Percentiles rank a stretch among this genome's conserved stretches.
Conservation (phyloP, 92 coral and sea anemone species). For the Plumapathes pennacea region DNA sequence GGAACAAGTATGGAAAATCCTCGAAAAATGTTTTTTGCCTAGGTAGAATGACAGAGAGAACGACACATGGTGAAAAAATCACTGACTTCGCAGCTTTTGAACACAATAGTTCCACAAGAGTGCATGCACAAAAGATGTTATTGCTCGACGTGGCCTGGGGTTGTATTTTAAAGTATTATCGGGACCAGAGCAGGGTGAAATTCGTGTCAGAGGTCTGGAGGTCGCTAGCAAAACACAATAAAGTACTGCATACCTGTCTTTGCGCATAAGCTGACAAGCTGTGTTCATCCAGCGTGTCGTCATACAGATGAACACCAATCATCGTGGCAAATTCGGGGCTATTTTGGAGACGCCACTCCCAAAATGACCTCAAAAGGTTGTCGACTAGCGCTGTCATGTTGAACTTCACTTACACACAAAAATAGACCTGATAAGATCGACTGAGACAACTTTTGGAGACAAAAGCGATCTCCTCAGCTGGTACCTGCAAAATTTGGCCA, state of each 20-base stretch:
- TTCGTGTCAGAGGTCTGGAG: too few species aligned
- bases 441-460: background rate
- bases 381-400: slow-evolving; percentile 73
- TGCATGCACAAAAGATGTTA: too few species aligned
- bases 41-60: too few species aligned
- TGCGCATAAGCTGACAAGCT: slow-evolving; percentile 62
- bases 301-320: slow-evolving; percentile 75
- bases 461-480: background rate
- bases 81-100: too few species aligned
- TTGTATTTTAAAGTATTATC: too few species aligned
- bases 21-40: too few species aligned
- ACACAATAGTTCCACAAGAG: too few species aligned
- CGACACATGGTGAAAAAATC: too few species aligned
- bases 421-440: background rate
- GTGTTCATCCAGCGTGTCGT: slow-evolving; percentile 62
- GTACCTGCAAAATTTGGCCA: background rate
- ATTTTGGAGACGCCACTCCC: slow-evolving; percentile 87
- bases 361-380: slow-evolving; percentile 70
- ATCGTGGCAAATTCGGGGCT: slow-evolving; percentile 94
- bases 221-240: too few species aligned
- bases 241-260: slow-evolving; percentile 85
- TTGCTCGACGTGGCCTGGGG: too few species aligned
- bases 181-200: too few species aligned
- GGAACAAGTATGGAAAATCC: too few species aligned
- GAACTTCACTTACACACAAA: slow-evolving; percentile 11